Evolutionary conservation across 2,113 vertebrate species (phyloP), one percentile per base, ranked within the genome.

Genomic region (Menura novaehollandiae): DNA sequence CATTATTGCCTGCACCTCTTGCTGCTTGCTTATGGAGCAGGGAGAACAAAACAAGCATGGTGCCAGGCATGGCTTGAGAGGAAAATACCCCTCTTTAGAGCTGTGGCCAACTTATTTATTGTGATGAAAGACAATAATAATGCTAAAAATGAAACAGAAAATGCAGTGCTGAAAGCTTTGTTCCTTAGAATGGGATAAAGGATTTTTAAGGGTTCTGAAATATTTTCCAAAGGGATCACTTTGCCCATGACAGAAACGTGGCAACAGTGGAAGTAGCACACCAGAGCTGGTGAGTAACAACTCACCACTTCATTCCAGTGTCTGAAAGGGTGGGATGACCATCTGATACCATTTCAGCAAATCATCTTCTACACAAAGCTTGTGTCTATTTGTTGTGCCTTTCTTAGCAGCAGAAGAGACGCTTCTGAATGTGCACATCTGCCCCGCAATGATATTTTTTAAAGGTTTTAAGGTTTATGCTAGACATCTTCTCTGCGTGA

Each of bases 51-150:
- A 55, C 13, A 49, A 97, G 73, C 79, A 69, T 9, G 80, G 91
- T 46, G 39, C 63, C 85, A 95, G 89, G 41, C 49, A 39, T 4
- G 8, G 39, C 51, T n/a, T 78, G 52, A 80, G 86, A 91, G 83
- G 8, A 95, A 64, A 94, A 71, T 33, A 56, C 41, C 33, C 26
- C 21, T 78, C 90, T 73, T 44, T 3, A 7, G 9, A 88, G 93
- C 21, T 2, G 1, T 83, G 43, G 7, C 51, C 71, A 95, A 88
- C 84, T 88, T 88, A 80, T 72, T 97, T 85, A 95, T 51, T 95
- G 75, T 81, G 89, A 72, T n/a, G 63, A 69, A n/a, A 96, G 63
- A 68, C 77, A 91, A 91, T 72, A 97, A 92, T 77, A 93, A 64
- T 76, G 88, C 52, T 91, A 78, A 95, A 92, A 88, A 55, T 93